These are phyloP conservation scores for Plectropomus leopardus DNA, from an alignment of 2,113 vertebrate genomes.

Conservation along the genomic window DNA sequence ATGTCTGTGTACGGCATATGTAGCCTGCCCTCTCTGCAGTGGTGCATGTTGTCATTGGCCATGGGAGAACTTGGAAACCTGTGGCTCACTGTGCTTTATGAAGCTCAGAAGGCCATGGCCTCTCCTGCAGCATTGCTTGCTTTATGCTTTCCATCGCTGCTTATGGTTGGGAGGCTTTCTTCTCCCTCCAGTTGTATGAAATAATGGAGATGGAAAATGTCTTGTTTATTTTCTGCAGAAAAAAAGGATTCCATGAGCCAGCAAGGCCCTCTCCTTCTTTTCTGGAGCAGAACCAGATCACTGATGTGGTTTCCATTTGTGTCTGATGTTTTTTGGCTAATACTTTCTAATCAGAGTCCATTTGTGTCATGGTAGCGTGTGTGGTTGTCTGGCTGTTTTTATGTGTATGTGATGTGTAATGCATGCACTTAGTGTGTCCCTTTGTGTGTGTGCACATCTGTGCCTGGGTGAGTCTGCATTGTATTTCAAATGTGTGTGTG, in stretches of 20 bases:
- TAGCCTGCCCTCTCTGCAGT: constrained; percentile 20
- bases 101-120: constrained; percentile 52
- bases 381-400: constrained; percentile 42
- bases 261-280: constrained; percentile 34
- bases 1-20: not conserved
- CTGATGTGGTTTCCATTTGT: constrained; percentile 75
- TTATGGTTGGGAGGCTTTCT: constrained; percentile 55
- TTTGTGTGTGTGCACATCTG: constrained; percentile 38
- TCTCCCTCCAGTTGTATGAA: constrained; percentile 50
- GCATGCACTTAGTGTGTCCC: constrained; percentile 21
- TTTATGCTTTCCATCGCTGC: constrained; percentile 51
- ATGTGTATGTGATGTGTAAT: constrained; percentile 44
- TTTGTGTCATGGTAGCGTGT: constrained; percentile 62
- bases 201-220: constrained; percentile 60
- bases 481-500: constrained; percentile 42
- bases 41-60: constrained; percentile 54
- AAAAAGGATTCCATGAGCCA: constrained; percentile 32
- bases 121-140: constrained; percentile 50
- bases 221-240: constrained; percentile 58
- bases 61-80: constrained; percentile 42
- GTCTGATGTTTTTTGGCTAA: constrained; percentile 73
- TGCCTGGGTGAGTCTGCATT: constrained; percentile 39
- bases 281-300: constrained; percentile 67
- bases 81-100: constrained; percentile 52
- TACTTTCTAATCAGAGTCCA: constrained; percentile 78